Conservation (phyloP, 1,140 invertebrate species). For the Neotoxoptera formosana region DNA sequence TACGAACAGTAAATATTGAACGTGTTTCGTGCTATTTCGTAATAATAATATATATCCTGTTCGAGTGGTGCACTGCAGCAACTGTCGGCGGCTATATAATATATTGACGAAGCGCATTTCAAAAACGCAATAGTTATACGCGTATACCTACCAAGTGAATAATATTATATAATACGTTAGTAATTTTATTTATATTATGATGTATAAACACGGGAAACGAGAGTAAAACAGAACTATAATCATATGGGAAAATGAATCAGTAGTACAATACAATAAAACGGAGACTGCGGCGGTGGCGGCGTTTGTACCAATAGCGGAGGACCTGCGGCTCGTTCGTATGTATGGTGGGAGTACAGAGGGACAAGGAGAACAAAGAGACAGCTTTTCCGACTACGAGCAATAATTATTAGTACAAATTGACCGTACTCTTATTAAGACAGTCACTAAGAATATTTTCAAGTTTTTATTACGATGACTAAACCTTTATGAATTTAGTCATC, state of each 20-base stretch:
- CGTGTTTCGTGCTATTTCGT: background rate
- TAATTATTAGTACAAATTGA: too few relatives aligned
- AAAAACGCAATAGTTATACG: background rate
- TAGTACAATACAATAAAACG: too few relatives aligned
- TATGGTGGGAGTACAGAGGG: too few relatives aligned
- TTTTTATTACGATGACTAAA: too few relatives aligned
- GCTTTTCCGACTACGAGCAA: too few relatives aligned
- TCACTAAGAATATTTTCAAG: too few relatives aligned
- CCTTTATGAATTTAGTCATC: too few relatives aligned
- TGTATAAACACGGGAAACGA: background rate
- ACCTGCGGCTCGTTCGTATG: too few relatives aligned
- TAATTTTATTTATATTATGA: background rate
- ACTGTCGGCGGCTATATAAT: background rate
- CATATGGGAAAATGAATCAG: too few relatives aligned
- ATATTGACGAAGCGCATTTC: background rate
- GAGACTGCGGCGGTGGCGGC: background rate
- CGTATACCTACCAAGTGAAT: background rate
- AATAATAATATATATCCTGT: background rate
- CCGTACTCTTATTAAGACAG: too few relatives aligned
- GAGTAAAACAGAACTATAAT: background rate
- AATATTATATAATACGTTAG: background rate
- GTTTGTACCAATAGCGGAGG: too few relatives aligned
- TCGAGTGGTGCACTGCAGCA: background rate
- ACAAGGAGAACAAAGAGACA: too few relatives aligned
- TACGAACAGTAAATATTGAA: slow-evolving; percentile 17